Percentiles rank a stretch among this genome's conserved stretches.
These are phyloP conservation scores for Otolemur crassicaudatus DNA, from an alignment of 2,797 vertebrate genomes.

Conservation along the genomic window DNA sequence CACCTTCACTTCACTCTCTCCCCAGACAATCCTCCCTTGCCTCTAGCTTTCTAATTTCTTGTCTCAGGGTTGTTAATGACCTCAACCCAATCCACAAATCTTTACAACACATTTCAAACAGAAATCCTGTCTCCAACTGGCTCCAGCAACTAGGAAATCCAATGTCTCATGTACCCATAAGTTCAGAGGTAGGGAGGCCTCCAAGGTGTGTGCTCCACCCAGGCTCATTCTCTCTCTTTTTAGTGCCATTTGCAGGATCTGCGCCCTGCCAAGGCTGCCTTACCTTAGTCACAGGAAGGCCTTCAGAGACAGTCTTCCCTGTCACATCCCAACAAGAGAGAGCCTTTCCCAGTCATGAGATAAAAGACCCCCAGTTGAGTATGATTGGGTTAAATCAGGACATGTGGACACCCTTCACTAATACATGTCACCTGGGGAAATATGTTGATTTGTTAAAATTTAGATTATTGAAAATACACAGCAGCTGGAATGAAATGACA, in stretches of 20 bases:
- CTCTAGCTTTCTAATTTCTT: neutral
- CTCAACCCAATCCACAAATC: neutral
- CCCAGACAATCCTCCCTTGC: neutral
- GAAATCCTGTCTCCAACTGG: neutral
- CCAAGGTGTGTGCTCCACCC: neutral
- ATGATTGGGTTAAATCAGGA: neutral
- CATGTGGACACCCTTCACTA: neutral
- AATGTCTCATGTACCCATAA: neutral
- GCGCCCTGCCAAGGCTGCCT: neutral
- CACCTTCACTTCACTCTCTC: neutral
- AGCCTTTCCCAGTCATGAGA: neutral
- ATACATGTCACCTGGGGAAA: slow-evolving; percentile 11
- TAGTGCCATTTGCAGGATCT: neutral
- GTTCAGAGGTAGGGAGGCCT: neutral
- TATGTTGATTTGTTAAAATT: neutral
- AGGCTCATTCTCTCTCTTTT: neutral
- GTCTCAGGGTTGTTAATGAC: neutral
- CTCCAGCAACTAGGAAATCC: neutral
- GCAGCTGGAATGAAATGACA: neutral
- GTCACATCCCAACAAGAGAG: neutral
- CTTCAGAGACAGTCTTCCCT: neutral
- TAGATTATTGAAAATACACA: neutral
- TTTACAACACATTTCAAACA: neutral
- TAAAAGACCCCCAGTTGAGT: neutral
- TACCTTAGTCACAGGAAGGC: neutral